phyloP scores from a whole-genome alignment of 2,888 invertebrate genomes.

The Oligia strigilis region DNA sequence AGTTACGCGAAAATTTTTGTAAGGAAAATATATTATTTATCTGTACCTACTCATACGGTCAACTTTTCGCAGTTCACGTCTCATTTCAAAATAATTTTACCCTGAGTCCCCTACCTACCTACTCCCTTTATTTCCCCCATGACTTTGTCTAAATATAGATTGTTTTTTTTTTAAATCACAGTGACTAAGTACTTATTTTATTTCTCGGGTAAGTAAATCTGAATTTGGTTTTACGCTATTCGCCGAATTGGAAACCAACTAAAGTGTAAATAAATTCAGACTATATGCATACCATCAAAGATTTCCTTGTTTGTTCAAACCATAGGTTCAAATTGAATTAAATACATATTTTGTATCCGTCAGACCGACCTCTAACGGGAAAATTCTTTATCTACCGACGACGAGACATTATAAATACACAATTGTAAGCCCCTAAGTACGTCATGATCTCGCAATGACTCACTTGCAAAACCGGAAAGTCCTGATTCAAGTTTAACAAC shows the following conservation, averaged over 20 bases:
- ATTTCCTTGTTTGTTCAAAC: slow-evolving; percentile 17
- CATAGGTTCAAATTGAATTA: not conserved
- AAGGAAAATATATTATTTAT: slow-evolving; percentile 13
- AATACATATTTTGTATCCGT: not conserved
- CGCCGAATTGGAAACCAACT: not conserved
- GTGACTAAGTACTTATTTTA: not conserved
- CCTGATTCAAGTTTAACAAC: slow-evolving; percentile 49
- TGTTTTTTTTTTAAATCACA: not conserved
- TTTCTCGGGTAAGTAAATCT: not conserved
- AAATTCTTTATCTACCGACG: slow-evolving; percentile 5
- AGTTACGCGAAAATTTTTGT: slow-evolving; percentile 28
- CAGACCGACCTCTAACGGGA: not conserved
- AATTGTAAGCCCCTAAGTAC: slow-evolving; percentile 1
- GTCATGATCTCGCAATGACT: slow-evolving; percentile 49
- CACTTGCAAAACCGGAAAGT: slow-evolving; percentile 57
- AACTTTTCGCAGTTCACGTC: slow-evolving; percentile 4
- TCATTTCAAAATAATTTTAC: not conserved
- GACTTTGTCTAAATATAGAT: not conserved
- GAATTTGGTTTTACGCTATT: not conserved
- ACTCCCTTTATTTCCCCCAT: not conserved
- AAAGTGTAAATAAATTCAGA: slow-evolving; percentile 15
- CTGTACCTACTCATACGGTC: not conserved
- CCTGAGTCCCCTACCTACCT: too few relatives aligned
- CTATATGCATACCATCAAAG: not conserved
- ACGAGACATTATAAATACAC: not conserved